Evolutionary conservation across 2,797 vertebrate species (phyloP).

Genomic region (Hoplostethus mediterraneus): DNA sequence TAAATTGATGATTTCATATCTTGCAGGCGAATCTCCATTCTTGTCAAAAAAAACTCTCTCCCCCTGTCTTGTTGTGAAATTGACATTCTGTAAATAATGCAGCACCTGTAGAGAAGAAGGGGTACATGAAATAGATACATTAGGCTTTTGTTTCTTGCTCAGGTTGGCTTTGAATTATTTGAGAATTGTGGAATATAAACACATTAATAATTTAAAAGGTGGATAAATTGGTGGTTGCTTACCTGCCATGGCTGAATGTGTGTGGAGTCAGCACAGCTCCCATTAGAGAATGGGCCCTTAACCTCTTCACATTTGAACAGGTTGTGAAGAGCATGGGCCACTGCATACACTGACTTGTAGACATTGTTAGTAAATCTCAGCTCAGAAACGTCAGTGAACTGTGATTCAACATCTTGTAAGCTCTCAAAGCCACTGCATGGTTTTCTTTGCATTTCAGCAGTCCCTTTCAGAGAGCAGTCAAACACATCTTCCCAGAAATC

Average conservation of each 20-base stretch:
- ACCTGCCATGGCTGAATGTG: slow-evolving; percentile 83
- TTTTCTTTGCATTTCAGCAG: slow-evolving; percentile 25
- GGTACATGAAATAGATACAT: no score
- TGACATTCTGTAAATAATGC: slow-evolving; percentile 67
- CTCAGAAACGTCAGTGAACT: slow-evolving; percentile 85
- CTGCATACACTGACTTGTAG: slow-evolving; percentile 86
- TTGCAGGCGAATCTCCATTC: slow-evolving; percentile 56
- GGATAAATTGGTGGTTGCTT: slow-evolving; percentile 6
- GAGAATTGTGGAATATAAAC: background rate
- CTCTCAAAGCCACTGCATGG: slow-evolving; percentile 83
- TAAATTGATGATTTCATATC: slow-evolving; percentile 67
- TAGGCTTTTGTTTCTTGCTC: no score
- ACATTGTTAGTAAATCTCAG: slow-evolving; percentile 87
- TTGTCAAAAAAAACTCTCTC: slow-evolving; percentile 61
- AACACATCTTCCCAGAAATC: slow-evolving; percentile 84
- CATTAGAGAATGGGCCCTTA: slow-evolving; percentile 59
- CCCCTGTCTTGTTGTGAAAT: slow-evolving; percentile 63
- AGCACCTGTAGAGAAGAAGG: slow-evolving; percentile 54
- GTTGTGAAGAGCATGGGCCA: slow-evolving; percentile 83
- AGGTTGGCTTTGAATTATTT: background rate
- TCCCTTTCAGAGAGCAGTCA: slow-evolving; percentile 72
- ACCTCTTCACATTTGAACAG: slow-evolving; percentile 77
- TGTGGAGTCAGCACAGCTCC: slow-evolving; percentile 57
- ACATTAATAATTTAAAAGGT: background rate
- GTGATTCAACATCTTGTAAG: slow-evolving; percentile 79